Conservation (phyloP, 2,888 invertebrate genomes). For the Lepidocyrtoides sp. region DNA sequence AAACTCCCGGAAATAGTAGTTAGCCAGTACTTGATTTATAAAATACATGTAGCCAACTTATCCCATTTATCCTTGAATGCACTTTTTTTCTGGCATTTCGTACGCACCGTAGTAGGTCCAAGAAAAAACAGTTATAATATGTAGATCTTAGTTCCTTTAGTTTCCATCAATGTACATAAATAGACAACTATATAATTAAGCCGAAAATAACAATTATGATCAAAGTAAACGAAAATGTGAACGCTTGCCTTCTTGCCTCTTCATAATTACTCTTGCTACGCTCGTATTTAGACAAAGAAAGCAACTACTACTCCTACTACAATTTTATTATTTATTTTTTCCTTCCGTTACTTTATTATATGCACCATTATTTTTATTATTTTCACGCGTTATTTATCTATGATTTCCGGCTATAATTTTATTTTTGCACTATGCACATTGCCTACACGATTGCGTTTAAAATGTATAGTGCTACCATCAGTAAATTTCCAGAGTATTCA, state of each 20-base stretch:
- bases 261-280: slow-evolving; percentile 4
- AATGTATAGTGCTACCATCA: too few species aligned
- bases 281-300: slow-evolving; percentile 1
- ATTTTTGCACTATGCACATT: too few species aligned
- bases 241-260: slow-evolving; percentile 22
- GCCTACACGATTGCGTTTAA: too few species aligned
- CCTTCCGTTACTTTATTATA: too few species aligned
- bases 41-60: not conserved
- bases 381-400: not conserved
- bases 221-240: not conserved
- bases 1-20: not conserved
- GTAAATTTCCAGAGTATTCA: too few species aligned
- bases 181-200: not conserved
- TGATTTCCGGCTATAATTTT: not conserved
- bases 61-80: not conserved
- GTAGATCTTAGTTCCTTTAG: too few species aligned
- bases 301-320: not conserved
- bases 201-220: not conserved
- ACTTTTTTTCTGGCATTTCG: not conserved
- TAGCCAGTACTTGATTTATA: not conserved
- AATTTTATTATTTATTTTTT: too few species aligned
- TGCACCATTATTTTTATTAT: not conserved
- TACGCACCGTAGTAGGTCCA: too few species aligned
- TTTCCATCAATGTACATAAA: not conserved
- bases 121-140: too few species aligned